Base-by-base conservation (phyloP, 2,888 invertebrate genomes). In the Sinotaia quadrata region DNA sequence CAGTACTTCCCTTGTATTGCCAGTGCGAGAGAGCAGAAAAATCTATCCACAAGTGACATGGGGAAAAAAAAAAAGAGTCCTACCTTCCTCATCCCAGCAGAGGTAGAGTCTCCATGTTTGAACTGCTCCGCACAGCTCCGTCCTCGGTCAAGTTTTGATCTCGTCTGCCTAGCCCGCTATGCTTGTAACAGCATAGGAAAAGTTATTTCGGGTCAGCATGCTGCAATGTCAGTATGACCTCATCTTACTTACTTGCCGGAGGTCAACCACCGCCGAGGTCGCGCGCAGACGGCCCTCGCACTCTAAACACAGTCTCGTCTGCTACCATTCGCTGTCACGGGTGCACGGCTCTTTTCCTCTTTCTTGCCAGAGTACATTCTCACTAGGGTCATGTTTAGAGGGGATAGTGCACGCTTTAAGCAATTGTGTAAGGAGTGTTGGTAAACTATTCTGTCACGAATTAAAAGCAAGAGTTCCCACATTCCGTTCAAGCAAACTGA, bases 141-240 rank as follows among this genome's bases (percentile, higher is more conserved):
- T 36, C 37, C 57, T 18, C 36, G 59, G 47, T 44, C 59, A 59
- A 59, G 44, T 44, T 44, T 59, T 59, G 24, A 24, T 44, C 29
- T 24, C 44, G 10, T 31, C 59, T 59, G 59, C 59, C 34, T 58
- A n/a, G 58, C 58, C 37, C 21, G 58, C 58, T 62, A 62, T 44
- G 52, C 67, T 27, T 41, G 10, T 37, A 58, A 29, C 37, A 51
- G 12, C 63, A 67, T 51, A 60, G 54, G 66, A 56, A 56, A 67
- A 67, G 69, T 69, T 69, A 72, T 69, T 72, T 72, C 41, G 57
- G 72, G 72, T 72, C 72, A 72, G 69, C 69, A 69, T 72, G 67
- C 67, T 67, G 72, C 67, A 67, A 67, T 72, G 72, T 72, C 72
- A 72, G 62, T 51, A 69, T 72, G 72, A 72, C 72, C 72, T 67